Evolutionary conservation across 2,888 invertebrate genomes (phyloP), one percentile per base, ranked within the genome.

Genomic region (Branchinecta sandiegonensis): DNA sequence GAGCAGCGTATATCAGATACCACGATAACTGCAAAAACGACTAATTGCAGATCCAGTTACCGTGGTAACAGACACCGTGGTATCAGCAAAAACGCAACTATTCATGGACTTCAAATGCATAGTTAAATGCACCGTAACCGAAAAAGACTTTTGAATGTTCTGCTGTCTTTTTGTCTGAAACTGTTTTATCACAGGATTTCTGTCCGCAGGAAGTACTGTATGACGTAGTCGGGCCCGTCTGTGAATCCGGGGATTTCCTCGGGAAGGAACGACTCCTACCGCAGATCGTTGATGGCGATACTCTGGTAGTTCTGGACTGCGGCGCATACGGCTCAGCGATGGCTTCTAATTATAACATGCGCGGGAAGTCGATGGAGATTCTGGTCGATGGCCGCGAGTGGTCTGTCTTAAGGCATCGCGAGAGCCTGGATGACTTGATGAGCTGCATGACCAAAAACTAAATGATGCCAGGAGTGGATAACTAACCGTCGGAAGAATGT

Each of bases 161-260:
- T 37, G 37, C 37, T 5, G 37, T 37, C 2, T 37, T 6, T 37
- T 37, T 37, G 6, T 37, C 2, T 5, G 5, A 37, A 37, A 37
- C 4, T 37, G 37, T 37, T 23, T 37, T 37, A 37, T 37, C 2
- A 37, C 37, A 37, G 37, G 37, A 37, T 37, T 37, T 37, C 8
- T 8, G 1, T 56, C 9, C 50, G 12, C 23, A 72, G 71, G 73
- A 72, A 71, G 65, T 70, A 8, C 48, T 72, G 8, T 77, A 72
- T 69, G 76, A 78, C 63, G 73, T 79, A 6, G 79, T 79, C 2
- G 79, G 79, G 8, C 79, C 78, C 1, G 76, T 79, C 5, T 79
- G 79, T 72, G 79, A 79, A 71, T 75, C 76, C 66, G 75, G 75
- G 5, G 79, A 79, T 71, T 78, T 78, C 70, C 72, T 79, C 17